Evolutionary conservation across 2,797 vertebrate species (phyloP).

Genomic region (Cottoperca gobio): DNA sequence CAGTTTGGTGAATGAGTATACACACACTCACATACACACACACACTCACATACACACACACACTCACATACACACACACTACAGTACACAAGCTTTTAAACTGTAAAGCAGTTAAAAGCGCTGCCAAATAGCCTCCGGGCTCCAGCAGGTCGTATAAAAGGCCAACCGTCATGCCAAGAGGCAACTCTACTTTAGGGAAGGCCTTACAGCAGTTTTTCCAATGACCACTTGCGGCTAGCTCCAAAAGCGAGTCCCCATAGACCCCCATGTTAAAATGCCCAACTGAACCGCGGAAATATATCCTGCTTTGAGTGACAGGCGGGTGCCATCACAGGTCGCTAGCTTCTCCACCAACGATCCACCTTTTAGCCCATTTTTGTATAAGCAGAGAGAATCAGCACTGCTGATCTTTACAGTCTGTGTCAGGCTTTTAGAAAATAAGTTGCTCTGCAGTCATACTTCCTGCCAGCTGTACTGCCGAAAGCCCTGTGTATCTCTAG

Average conservation of each 20-base stretch:
- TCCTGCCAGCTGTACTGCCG: slow-evolving; percentile 55
- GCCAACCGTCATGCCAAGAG: slow-evolving; percentile 6
- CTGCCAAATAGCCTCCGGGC: background rate
- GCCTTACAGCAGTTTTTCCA: background rate
- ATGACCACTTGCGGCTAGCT: too few species aligned
- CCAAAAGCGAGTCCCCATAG: too few species aligned
- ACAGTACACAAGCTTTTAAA: background rate
- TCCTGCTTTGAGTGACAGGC: too few species aligned
- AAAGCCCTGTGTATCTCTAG: slow-evolving; percentile 23
- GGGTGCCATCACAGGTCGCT: too few species aligned
- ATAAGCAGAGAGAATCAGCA: too few species aligned
- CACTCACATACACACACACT: background rate
- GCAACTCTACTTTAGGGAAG: slow-evolving; percentile 2
- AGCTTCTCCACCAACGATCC: too few species aligned
- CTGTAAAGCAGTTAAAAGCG: slow-evolving; percentile 12
- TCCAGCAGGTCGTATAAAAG: slow-evolving; percentile 15
- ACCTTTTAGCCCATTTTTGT: too few species aligned
- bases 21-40: background rate
- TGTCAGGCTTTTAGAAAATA: background rate
- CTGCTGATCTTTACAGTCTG: too few species aligned
- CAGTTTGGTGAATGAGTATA: slow-evolving; percentile 13
- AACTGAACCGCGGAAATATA: too few species aligned
- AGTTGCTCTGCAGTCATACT: slow-evolving; percentile 25
- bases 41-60: background rate
- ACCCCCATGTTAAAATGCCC: too few species aligned